phyloP scores from a whole-genome alignment of 2,888 invertebrate genomes.

The Pseudococcus longispinus region DNA sequence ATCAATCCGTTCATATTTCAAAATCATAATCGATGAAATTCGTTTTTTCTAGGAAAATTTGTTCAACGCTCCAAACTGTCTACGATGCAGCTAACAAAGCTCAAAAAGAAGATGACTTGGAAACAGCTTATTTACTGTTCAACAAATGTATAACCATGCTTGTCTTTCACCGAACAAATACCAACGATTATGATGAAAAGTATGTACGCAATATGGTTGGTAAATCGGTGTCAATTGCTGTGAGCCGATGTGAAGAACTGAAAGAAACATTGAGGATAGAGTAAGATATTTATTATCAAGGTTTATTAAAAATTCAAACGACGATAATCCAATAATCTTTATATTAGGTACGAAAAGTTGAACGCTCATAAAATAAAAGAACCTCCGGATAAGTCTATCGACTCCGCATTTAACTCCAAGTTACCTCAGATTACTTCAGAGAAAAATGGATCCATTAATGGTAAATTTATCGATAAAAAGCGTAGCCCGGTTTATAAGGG shows the following conservation, averaged over 20 bases:
- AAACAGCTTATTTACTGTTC: neutral
- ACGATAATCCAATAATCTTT: neutral
- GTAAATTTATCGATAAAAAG: neutral
- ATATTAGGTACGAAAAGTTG: neutral
- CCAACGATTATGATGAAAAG: neutral
- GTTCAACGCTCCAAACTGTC: neutral
- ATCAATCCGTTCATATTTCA: neutral
- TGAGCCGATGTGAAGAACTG: neutral
- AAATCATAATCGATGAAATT: too few relatives aligned
- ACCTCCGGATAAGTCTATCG: neutral
- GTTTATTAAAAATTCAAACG: neutral
- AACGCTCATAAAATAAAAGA: neutral
- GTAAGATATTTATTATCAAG: neutral
- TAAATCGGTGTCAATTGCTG: neutral
- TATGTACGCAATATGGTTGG: neutral
- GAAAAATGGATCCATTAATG: neutral
- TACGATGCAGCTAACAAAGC: neutral
- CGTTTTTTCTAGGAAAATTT: neutral
- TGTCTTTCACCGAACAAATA: too few relatives aligned
- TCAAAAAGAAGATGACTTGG: neutral
- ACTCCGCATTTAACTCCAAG: neutral
- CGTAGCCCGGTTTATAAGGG: too few relatives aligned
- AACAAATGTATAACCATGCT: neutral
- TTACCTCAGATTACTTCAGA: neutral
- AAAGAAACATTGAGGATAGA: neutral